A percentile compares a stretch with the other conserved stretches of the same genome.
Conservation (phyloP, 2,113 vertebrate species). For the Pseudorhombus dupliciocellatus region DNA sequence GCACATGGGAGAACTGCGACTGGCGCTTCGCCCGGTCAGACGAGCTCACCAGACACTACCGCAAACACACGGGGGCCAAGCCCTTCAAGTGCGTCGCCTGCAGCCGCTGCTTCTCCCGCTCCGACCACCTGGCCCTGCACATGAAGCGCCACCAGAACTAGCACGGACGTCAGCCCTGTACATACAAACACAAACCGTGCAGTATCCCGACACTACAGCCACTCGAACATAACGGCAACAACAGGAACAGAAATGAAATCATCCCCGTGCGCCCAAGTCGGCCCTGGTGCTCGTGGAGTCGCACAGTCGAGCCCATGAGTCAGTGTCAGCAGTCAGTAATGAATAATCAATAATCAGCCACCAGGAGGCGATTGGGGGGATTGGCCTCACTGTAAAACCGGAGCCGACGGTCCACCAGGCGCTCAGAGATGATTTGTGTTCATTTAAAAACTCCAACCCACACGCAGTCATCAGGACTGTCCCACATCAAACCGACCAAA, state of each 20-base stretch:
- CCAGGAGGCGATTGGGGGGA: no score
- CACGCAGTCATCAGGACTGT: neutral
- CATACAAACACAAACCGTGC: neutral
- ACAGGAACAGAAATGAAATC: constrained; percentile 2
- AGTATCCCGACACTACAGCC: neutral
- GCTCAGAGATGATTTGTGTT: neutral
- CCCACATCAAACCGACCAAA: neutral
- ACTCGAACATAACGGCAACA: neutral
- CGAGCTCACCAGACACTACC: constrained; percentile 88
- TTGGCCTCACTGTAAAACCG: neutral
- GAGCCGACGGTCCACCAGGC: constrained; percentile 9
- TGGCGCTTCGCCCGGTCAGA: constrained; percentile 91
- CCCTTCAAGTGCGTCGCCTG: constrained; percentile 89
- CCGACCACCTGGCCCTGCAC: constrained; percentile 90
- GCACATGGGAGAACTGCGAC: constrained; percentile 88
- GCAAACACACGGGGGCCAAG: constrained; percentile 90
- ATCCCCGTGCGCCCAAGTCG: neutral
- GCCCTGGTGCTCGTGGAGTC: neutral
- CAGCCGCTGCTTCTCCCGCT: constrained; percentile 91
- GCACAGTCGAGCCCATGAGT: no score
- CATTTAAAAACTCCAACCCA: neutral
- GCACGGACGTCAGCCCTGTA: neutral
- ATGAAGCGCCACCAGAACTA: constrained; percentile 92
- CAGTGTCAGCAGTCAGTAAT: no score
- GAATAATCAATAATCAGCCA: no score